Evolutionary conservation across 2,797 vertebrate species (phyloP).

Genomic region (Channallabes apus): DNA sequence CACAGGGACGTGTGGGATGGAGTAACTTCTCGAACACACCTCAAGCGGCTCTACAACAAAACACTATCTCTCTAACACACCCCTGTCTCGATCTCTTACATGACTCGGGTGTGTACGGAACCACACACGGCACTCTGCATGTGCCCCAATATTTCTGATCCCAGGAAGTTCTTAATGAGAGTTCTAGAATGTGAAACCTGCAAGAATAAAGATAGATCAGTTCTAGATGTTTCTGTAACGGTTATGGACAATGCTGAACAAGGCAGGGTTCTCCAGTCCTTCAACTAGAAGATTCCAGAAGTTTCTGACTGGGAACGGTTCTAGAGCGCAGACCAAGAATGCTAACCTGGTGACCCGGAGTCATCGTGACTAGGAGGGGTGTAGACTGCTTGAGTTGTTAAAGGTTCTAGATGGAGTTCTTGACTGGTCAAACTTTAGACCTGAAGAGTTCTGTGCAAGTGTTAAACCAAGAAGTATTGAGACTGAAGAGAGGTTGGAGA

Average conservation of each 20-base stretch:
- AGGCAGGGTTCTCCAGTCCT: neutral
- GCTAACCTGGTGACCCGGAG: no score
- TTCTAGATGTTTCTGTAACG: neutral
- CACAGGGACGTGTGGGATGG: neutral
- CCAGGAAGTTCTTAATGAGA: neutral
- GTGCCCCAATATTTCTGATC: neutral
- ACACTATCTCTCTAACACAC: neutral
- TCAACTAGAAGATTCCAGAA: neutral
- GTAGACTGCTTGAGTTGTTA: neutral
- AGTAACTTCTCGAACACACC: neutral
- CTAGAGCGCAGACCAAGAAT: neutral
- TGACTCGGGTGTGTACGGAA: neutral
- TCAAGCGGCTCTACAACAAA: neutral
- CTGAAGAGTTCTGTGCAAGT: neutral
- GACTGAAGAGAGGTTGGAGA: neutral
- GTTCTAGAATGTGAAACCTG: neutral
- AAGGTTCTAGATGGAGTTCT: neutral
- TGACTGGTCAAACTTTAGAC: neutral
- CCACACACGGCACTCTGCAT: neutral
- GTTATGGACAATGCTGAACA: neutral
- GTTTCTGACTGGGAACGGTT: neutral
- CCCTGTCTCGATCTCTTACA: neutral
- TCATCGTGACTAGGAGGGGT: neutral
- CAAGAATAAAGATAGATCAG: neutral
- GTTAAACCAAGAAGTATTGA: neutral